Evolutionary conservation across 2,113 vertebrate species (phyloP).

Genomic region (Brachirus orientalis): DNA sequence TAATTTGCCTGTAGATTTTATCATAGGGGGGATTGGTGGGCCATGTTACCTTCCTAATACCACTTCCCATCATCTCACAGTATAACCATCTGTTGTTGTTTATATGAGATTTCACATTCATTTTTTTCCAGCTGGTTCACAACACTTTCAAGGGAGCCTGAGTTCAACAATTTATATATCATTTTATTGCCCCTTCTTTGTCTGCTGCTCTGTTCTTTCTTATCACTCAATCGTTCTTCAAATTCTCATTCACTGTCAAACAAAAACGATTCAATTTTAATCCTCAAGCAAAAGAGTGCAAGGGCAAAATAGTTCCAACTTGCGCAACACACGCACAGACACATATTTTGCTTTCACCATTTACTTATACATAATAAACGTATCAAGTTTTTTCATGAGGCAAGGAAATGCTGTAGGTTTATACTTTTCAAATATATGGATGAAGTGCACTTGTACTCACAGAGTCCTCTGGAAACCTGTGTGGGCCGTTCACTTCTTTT

Average conservation of each 20-base stretch:
- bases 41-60: constrained; percentile 25
- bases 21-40: constrained; percentile 10
- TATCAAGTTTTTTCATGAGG: not conserved
- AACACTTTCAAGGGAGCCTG: constrained; percentile 32
- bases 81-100: no score
- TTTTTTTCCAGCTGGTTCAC: constrained; percentile 31
- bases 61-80: constrained; percentile 21
- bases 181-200: constrained; percentile 8
- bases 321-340: not conserved
- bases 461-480: not conserved
- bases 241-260: constrained; percentile 1
- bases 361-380: not conserved
- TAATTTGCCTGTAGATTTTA: constrained; percentile 22
- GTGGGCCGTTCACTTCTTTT: not conserved
- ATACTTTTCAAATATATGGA: constrained; percentile 1
- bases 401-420: not conserved
- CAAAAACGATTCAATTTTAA: constrained; percentile 14
- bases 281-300: not conserved
- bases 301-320: not conserved
- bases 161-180: constrained; percentile 21
- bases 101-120: constrained; percentile 35
- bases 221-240: constrained; percentile 18
- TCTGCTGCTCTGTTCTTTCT: not conserved
- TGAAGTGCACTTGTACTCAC: not conserved
- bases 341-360: not conserved